Evolutionary conservation across 2,888 invertebrate genomes (phyloP).

Genomic region (Athetis lepigone): DNA sequence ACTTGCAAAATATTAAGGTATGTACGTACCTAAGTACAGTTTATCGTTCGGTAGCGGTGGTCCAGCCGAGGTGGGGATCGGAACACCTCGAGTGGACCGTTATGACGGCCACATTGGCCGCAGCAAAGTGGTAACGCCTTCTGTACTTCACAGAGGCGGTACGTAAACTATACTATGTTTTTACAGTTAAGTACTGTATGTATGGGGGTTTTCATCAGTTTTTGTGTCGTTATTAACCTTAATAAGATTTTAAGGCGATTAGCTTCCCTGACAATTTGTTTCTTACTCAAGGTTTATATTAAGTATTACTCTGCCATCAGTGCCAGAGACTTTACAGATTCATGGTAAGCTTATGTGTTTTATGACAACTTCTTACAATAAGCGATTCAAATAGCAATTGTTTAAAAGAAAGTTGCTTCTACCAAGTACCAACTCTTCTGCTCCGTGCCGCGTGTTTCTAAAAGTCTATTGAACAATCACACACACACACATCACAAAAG

Average conservation of each 20-base stretch:
- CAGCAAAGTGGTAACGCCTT: constrained; percentile 69
- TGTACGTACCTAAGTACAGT: constrained; percentile 65
- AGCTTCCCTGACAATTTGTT: constrained; percentile 17
- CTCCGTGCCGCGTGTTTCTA: constrained; percentile 10
- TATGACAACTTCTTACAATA: neutral
- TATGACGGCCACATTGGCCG: constrained; percentile 72
- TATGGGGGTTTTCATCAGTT: constrained; percentile 48
- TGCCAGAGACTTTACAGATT: neutral
- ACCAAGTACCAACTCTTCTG: neutral
- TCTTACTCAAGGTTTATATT: constrained; percentile 10
- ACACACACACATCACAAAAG: constrained; percentile 14
- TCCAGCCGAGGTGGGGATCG: constrained; percentile 66
- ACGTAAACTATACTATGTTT: constrained; percentile 55
- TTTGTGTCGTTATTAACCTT: constrained; percentile 36
- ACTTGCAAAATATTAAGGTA: constrained; percentile 63
- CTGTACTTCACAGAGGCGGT: constrained; percentile 70
- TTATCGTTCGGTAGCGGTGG: constrained; percentile 62
- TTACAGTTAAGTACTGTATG: constrained; percentile 57
- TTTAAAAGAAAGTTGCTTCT: neutral
- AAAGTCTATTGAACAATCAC: constrained; percentile 13
- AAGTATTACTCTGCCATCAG: neutral
- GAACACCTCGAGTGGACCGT: constrained; percentile 69
- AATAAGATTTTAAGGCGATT: constrained; percentile 35
- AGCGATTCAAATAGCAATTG: neutral
- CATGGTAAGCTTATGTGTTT: constrained; percentile 17